A percentile compares a stretch with the other conserved stretches of the same genome.
Evolutionary conservation across 2,113 vertebrate genomes (phyloP).

Genomic region (Callocephalon fimbriatum): DNA sequence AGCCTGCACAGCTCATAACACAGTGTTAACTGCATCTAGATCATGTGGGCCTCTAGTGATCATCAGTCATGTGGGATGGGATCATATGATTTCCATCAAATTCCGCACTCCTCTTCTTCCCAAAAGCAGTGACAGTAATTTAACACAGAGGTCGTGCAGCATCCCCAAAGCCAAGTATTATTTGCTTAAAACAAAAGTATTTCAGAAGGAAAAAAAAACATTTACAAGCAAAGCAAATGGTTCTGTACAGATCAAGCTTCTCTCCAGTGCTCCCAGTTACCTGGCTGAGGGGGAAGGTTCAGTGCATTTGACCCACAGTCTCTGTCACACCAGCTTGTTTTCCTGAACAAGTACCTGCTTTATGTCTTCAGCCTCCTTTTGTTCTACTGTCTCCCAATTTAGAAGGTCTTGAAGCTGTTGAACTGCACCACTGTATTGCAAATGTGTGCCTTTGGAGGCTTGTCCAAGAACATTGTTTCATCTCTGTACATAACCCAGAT

Average conservation of each 20-base stretch:
- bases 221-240: background rate
- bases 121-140: background rate
- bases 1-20: background rate
- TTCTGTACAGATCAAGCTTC: background rate
- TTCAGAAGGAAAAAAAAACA: background rate
- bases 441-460: background rate
- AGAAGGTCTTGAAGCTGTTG: background rate
- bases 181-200: background rate
- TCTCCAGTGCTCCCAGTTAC: background rate
- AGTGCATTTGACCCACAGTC: background rate
- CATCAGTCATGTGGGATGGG: background rate
- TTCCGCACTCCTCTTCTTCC: background rate
- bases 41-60: background rate
- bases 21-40: background rate
- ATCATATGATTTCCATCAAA: constrained; percentile 4
- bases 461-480: background rate
- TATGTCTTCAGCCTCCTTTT: background rate
- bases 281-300: background rate
- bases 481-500: background rate
- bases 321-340: background rate
- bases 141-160: background rate
- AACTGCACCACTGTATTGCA: background rate
- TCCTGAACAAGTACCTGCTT: background rate
- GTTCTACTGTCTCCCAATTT: background rate
- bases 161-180: background rate